Percentiles rank a stretch among this genome's conserved stretches.
phyloP scores from a whole-genome alignment of 2,113 vertebrate species.

The Equus przewalskii region DNA sequence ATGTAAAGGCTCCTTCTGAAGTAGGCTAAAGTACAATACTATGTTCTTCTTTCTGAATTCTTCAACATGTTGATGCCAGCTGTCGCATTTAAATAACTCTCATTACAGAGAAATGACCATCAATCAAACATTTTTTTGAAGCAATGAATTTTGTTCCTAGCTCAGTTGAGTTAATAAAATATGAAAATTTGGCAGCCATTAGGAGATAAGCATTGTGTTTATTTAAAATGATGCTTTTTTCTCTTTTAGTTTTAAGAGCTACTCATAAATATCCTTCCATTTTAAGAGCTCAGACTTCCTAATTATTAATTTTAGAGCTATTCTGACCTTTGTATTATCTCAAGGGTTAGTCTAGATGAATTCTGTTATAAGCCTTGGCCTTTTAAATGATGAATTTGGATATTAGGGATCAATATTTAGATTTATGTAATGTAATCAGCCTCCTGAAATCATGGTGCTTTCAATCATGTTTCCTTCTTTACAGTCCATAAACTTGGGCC shows the following conservation, averaged over 20 bases:
- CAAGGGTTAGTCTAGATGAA: constrained; percentile 17
- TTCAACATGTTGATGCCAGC: constrained; percentile 20
- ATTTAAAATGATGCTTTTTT: background rate
- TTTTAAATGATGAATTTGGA: constrained; percentile 62
- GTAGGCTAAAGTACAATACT: background rate
- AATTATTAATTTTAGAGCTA: background rate
- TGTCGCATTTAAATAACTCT: constrained; percentile 1
- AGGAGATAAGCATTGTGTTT: background rate
- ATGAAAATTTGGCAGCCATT: constrained; percentile 8
- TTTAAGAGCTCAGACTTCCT: background rate
- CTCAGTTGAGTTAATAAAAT: constrained; percentile 32
- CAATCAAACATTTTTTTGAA: constrained; percentile 2
- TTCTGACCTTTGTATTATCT: background rate
- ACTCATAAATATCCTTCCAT: background rate
- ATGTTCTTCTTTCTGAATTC: constrained; percentile 59
- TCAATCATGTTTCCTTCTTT: background rate
- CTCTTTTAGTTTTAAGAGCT: background rate
- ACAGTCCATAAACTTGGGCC: background rate
- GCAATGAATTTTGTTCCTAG: background rate
- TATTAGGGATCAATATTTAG: constrained; percentile 51
- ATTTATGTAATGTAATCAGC: background rate
- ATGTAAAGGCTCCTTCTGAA: constrained; percentile 43
- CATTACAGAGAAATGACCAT: constrained; percentile 14
- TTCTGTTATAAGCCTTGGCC: background rate
- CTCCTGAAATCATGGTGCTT: background rate